phyloP scores from a whole-genome alignment of 2,113 vertebrate genomes.

The Myodes glareolus region DNA sequence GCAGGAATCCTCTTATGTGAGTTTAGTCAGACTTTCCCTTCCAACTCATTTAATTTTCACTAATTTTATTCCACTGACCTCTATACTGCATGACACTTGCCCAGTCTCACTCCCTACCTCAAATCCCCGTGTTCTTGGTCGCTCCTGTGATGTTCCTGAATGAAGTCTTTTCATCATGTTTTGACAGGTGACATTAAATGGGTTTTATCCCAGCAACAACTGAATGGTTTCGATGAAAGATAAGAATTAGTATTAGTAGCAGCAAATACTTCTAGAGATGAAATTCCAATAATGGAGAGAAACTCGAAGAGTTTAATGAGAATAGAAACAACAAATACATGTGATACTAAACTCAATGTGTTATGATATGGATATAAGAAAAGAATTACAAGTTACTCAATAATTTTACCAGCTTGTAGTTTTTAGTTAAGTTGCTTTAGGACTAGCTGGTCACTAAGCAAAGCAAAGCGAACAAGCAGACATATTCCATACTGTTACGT shows the following conservation, averaged over 20 bases:
- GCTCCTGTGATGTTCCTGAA: neutral
- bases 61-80: neutral
- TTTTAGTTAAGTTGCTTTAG: neutral
- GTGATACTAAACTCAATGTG: neutral
- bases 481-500: neutral
- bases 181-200: neutral
- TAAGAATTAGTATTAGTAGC: neutral
- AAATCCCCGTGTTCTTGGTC: neutral
- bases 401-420: neutral
- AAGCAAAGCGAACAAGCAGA: neutral
- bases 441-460: neutral
- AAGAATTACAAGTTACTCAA: neutral
- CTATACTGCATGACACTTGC: neutral
- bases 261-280: neutral
- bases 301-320: neutral
- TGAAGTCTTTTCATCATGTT: neutral
- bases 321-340: neutral
- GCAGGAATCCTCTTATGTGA: neutral
- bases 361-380: neutral
- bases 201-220: neutral
- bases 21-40: neutral
- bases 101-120: neutral
- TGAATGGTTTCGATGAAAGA: neutral
- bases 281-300: neutral
- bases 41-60: neutral